Evolutionary conservation across 2,113 vertebrate species (phyloP), one percentile per base, ranked within the genome.

Genomic region (Telmatochromis bifrenatus): DNA sequence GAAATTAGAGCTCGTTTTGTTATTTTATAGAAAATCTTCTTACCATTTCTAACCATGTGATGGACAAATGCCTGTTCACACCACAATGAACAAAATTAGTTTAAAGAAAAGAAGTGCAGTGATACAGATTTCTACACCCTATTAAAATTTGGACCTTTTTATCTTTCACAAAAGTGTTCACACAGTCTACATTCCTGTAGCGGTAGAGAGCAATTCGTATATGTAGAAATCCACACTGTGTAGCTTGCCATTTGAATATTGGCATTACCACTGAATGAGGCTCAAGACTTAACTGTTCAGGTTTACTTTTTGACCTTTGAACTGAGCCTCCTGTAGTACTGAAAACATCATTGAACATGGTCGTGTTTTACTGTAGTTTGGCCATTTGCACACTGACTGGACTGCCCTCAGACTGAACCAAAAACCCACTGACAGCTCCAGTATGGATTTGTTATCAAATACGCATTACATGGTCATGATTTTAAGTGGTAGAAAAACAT

Each of bases 201-300:
- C 7, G 5, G 13, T 2, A 42, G 62, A 70, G 7, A 68, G 62
- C 65, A 70, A 23, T 7, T 45, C 0, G n/a, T 45, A 15, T 2
- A 0, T 42, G 37, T 70, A 70, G 37, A 9, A 70, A 42, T 70
- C 37, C 65, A 70, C 37, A 23, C 12, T 0, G 7, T 21, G 21
- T 70, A 70, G 37, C 19, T 42, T 39, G 0, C 1, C 3, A 9
- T 26, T 9, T 70, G 7, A 70, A 70, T 70, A 42, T 42, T 42
- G 7, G n/a, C 7, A 13, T 42, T 15, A 42, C 65, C 12, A 15
- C 7, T 42, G 7, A 70, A 70, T 23, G n/a, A 70, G 37, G 3
- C 62, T 42, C 12, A 19, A 60, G 17, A 13, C 60, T 82, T 53
- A 65, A 31, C 26, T 45, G 28, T 51, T 37, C 45, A 39, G 35